These are phyloP conservation scores for Ptilodon capucinus DNA, from an alignment of 2,888 invertebrate species.

Conservation along the genomic window DNA sequence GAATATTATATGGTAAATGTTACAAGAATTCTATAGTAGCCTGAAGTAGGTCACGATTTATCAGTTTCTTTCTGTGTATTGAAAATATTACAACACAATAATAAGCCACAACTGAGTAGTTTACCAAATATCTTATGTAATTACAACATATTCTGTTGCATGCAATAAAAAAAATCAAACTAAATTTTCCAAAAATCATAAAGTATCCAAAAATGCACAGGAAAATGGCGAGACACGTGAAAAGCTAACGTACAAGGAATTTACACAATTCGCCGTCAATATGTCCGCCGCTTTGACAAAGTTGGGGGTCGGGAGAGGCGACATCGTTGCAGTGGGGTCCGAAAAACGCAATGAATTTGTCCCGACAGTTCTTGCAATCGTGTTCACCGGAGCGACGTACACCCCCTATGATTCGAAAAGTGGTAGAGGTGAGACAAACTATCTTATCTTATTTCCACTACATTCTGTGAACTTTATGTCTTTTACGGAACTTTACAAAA, in stretches of 20 bases:
- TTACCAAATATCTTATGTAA: not conserved
- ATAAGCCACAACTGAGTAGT: too few relatives aligned
- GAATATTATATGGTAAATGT: too few relatives aligned
- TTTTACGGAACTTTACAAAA: slow-evolving; percentile 12
- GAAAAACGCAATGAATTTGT: slow-evolving; percentile 83
- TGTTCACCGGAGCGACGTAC: slow-evolving; percentile 65
- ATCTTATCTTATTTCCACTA: slow-evolving; percentile 17
- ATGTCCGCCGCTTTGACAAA: slow-evolving; percentile 75
- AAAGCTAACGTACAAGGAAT: slow-evolving; percentile 72
- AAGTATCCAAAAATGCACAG: slow-evolving; percentile 44
- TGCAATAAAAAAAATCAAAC: not conserved
- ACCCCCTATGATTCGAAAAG: slow-evolving; percentile 53
- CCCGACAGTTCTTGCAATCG: slow-evolving; percentile 74
- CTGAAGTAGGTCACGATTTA: too few relatives aligned
- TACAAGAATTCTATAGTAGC: too few relatives aligned
- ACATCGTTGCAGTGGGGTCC: slow-evolving; percentile 81
- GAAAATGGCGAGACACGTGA: slow-evolving; percentile 80
- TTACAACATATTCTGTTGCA: not conserved
- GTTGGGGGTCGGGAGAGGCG: slow-evolving; percentile 74
- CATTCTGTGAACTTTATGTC: slow-evolving; percentile 21
- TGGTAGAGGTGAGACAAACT: slow-evolving; percentile 51
- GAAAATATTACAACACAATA: too few relatives aligned
- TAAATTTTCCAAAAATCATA: not conserved
- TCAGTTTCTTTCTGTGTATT: too few relatives aligned
- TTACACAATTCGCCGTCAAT: slow-evolving; percentile 77